These are phyloP conservation scores for Charanyca ferruginea DNA, from an alignment of 2,888 invertebrate genomes.

Conservation along the genomic window DNA sequence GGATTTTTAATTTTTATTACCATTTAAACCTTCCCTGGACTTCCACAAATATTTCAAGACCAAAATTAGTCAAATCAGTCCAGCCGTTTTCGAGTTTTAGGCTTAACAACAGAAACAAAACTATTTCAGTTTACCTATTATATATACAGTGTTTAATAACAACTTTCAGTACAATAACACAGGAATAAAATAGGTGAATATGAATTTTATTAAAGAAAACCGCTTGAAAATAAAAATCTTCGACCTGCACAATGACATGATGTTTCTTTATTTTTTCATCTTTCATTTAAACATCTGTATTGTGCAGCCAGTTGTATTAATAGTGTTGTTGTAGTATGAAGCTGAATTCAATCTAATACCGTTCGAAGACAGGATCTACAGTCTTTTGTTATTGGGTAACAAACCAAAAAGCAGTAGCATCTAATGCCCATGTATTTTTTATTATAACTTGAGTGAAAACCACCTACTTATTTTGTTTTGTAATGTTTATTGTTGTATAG, in stretches of 20 bases:
- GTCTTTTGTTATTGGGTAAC: constrained; percentile 24
- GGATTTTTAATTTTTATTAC: too few relatives aligned
- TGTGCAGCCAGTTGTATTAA: neutral
- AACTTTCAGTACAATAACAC: constrained; percentile 2
- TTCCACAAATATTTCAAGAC: too few relatives aligned
- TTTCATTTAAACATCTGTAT: too few relatives aligned
- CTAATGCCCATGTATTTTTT: constrained; percentile 6
- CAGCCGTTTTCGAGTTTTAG: neutral
- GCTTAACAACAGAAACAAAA: constrained; percentile 16
- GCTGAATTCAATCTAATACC: constrained; percentile 28
- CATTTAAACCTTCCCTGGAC: too few relatives aligned
- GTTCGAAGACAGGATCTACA: constrained; percentile 2
- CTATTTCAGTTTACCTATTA: neutral
- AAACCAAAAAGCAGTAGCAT: constrained; percentile 26
- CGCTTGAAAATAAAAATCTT: too few relatives aligned
- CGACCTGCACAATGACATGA: too few relatives aligned
- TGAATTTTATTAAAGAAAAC: too few relatives aligned
- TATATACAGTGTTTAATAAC: neutral
- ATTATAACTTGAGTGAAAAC: constrained; percentile 8
- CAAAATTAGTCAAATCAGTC: too few relatives aligned
- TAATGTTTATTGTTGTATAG: too few relatives aligned
- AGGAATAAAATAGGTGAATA: neutral
- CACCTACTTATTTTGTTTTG: too few relatives aligned
- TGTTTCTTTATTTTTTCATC: neutral
- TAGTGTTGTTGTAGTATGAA: constrained; percentile 44